Conservation (phyloP, 1,140 invertebrate species). For the Drosophila guanche region DNA sequence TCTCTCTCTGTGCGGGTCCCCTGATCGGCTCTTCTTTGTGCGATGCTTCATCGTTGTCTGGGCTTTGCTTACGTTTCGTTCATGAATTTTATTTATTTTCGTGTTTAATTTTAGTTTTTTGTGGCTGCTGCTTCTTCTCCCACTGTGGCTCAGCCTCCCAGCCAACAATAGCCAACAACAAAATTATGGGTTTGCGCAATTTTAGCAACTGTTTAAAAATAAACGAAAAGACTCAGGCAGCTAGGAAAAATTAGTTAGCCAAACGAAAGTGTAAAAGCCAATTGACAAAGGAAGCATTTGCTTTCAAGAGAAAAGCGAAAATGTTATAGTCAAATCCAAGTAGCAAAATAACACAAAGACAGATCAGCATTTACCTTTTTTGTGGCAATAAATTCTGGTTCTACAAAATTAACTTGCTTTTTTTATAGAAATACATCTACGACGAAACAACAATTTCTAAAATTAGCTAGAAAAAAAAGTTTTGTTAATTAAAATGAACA, state of each 20-base stretch:
- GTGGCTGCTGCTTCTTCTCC: constrained; percentile 38
- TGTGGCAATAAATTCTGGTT: constrained; percentile 17
- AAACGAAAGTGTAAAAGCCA: constrained; percentile 32
- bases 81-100: constrained; percentile 73
- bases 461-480: constrained; percentile 47
- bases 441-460: constrained; percentile 26
- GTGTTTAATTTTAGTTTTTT: constrained; percentile 60
- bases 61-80: constrained; percentile 70
- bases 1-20: constrained; percentile 31
- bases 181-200: constrained; percentile 46
- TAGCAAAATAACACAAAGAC: not conserved
- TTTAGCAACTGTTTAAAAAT: constrained; percentile 31
- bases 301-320: not conserved
- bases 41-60: constrained; percentile 55
- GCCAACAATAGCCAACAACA: constrained; percentile 34
- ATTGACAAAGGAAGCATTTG: not conserved
- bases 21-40: constrained; percentile 52
- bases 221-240: constrained; percentile 5
- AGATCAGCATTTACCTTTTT: constrained; percentile 2
- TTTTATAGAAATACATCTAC: constrained; percentile 3
- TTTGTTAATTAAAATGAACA: constrained; percentile 48
- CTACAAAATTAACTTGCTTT: constrained; percentile 5
- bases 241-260: constrained; percentile 23
- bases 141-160: constrained; percentile 20
- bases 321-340: too few relatives aligned